phyloP scores from a whole-genome alignment of 2,113 vertebrate species.

The Ochotona curzoniae region DNA sequence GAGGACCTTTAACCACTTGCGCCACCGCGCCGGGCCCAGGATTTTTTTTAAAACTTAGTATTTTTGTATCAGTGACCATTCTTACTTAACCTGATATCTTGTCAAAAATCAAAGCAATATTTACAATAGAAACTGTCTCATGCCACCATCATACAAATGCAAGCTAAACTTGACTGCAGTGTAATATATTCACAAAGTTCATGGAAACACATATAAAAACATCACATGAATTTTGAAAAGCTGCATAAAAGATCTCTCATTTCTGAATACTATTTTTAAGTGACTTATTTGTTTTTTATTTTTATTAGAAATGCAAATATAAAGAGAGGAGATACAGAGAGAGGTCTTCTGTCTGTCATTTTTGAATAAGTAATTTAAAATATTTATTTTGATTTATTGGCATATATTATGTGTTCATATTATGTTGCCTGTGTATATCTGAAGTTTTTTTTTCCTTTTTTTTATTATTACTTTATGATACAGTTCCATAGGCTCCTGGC shows the following conservation, averaged over 20 bases:
- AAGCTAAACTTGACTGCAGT: background rate
- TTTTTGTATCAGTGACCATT: background rate
- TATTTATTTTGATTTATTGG: background rate
- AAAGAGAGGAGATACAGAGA: no score
- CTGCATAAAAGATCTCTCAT: no score
- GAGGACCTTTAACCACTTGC: no score
- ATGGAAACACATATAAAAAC: no score
- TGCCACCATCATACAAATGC: background rate
- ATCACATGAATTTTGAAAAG: no score
- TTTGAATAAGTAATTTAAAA: background rate
- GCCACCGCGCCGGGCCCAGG: background rate
- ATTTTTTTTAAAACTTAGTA: background rate
- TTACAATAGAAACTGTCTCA: background rate
- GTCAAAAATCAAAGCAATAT: background rate
- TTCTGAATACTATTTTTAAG: no score
- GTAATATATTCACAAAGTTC: background rate
- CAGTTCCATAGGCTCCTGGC: no score
- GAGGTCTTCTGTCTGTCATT: background rate
- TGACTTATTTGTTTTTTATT: no score
- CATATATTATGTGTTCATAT: background rate
- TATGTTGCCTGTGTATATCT: background rate
- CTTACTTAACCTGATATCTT: background rate
- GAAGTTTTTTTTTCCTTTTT: background rate
- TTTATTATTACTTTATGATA: no score
- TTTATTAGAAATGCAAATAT: no score